phyloP scores from a whole-genome alignment of 2,888 invertebrate species.

The Pristionchus exspectatus region DNA sequence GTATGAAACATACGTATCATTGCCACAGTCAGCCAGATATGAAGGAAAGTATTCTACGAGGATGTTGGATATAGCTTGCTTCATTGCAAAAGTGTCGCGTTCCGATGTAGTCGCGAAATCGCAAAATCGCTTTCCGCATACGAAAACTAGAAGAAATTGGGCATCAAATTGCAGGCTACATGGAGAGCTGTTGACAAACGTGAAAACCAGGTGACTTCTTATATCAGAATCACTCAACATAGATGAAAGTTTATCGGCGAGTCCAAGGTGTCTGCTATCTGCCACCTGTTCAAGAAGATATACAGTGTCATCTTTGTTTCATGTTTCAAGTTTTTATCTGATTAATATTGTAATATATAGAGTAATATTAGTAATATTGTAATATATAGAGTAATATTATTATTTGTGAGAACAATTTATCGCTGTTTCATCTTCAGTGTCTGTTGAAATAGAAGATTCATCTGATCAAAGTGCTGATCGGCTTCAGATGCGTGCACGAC shows the following conservation, averaged over 20 bases:
- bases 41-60: neutral
- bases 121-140: too few species aligned
- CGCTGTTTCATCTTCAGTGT: neutral
- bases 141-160: too few species aligned
- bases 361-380: neutral
- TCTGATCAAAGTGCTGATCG: constrained; percentile 19
- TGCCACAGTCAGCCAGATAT: neutral
- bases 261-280: too few species aligned
- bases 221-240: too few species aligned
- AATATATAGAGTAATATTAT: too few species aligned
- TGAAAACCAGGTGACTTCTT: too few species aligned
- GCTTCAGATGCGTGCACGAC: neutral
- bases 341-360: too few species aligned
- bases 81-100: neutral
- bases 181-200: too few species aligned
- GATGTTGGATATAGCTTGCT: neutral
- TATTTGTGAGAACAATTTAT: neutral
- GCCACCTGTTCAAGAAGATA: neutral
- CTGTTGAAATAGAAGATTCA: neutral
- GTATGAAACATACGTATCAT: neutral
- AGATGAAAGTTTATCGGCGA: too few species aligned
- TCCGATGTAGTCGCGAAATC: too few species aligned
- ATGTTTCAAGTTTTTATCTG: neutral
- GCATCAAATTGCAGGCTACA: too few species aligned
- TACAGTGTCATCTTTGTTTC: neutral